Percentiles rank a stretch among this genome's conserved stretches.
phyloP scores from a whole-genome alignment of 2,113 vertebrate genomes.

The Saiga tatarica region DNA sequence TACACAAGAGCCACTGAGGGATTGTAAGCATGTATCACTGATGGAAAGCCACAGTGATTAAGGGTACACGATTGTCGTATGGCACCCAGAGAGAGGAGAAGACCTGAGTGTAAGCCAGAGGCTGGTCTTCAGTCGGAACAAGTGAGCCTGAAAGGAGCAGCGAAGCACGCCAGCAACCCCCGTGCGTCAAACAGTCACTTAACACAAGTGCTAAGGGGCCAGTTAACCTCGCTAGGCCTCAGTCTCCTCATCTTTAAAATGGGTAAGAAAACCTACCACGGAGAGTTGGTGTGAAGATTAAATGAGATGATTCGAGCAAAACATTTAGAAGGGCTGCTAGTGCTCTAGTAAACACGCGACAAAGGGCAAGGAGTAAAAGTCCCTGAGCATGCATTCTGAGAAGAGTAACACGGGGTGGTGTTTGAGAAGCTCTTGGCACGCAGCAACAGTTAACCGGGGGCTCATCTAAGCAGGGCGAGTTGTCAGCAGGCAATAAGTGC shows the following conservation, averaged over 20 bases:
- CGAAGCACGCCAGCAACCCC: background rate
- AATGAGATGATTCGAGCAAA: background rate
- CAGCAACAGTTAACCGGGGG: no score
- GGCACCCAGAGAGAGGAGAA: background rate
- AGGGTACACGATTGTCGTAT: rapidly evolving
- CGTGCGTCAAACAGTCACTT: background rate
- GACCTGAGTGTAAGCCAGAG: background rate
- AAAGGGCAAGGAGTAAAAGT: background rate
- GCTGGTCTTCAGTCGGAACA: background rate
- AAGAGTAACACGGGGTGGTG: background rate
- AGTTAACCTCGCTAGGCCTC: background rate
- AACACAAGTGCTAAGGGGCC: background rate
- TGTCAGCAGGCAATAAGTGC: background rate
- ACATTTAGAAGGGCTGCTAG: background rate
- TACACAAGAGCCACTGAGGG: background rate
- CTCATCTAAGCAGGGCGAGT: background rate
- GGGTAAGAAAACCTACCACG: background rate
- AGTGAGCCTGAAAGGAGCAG: background rate
- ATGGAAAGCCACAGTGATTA: background rate
- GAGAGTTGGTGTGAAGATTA: background rate
- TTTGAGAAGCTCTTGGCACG: background rate
- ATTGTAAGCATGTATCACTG: background rate
- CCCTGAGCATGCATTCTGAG: background rate
- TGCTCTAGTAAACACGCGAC: background rate
- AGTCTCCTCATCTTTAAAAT: background rate